phyloP scores from a whole-genome alignment of 30 jellyfish, hydroid and myxozoan species.

The Turritopsis dohrnii region DNA sequence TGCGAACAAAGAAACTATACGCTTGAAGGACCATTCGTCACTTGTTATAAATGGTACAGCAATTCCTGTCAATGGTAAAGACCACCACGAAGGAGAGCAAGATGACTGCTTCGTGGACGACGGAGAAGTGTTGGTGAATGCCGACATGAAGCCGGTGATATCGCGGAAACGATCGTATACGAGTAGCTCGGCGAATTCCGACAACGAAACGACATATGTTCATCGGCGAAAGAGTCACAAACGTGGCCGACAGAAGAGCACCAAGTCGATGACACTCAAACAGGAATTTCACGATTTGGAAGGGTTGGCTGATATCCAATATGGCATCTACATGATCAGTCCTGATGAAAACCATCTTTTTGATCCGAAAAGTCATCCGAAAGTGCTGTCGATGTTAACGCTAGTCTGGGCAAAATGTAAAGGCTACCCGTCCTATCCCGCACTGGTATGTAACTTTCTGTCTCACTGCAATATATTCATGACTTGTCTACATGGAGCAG shows the following conservation, averaged over 20 bases:
- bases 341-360: conserved; percentile 61
- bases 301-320: conserved; percentile 72
- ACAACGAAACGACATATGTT: conserved; percentile 53
- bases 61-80: background rate
- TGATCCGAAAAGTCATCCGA: conserved; percentile 90
- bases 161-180: conserved; percentile 91
- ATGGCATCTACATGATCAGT: conserved; percentile 73
- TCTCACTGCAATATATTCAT: background rate
- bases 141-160: background rate
- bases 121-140: background rate
- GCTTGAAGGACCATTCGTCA: background rate
- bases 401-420: conserved; percentile 98
- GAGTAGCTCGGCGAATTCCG: conserved; percentile 98
- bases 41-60: background rate
- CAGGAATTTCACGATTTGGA: conserved; percentile 72
- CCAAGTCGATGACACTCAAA: conserved; percentile 46
- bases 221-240: conserved; percentile 37
- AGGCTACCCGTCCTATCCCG: conserved; percentile 99
- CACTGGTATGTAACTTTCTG: conserved; percentile 70
- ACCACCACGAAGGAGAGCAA: background rate
- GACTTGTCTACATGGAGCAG: too few species aligned
- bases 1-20: background rate
- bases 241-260: conserved; percentile 76
- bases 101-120: conserved; percentile 24
- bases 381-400: conserved; percentile 51